Conservation (phyloP, 1,140 invertebrate species). For the Philopotamus ludificatus region DNA sequence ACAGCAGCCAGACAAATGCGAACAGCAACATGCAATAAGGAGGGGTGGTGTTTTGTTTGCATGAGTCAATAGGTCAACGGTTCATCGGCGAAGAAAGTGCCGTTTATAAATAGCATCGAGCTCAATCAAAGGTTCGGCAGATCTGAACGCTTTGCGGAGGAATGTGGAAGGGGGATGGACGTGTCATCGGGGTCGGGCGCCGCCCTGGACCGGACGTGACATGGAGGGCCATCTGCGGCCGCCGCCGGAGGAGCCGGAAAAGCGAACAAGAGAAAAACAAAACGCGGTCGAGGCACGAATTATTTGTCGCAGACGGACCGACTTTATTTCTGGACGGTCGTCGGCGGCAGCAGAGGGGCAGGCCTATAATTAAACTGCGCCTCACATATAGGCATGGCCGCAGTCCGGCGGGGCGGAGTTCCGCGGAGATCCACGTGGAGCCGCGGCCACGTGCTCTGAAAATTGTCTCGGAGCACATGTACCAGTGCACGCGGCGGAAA, state of each 20-base stretch:
- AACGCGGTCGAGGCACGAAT: neutral
- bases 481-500: too few species aligned
- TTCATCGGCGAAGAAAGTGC: too few species aligned
- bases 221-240: neutral
- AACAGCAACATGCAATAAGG: constrained; percentile 20
- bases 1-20: constrained; percentile 8
- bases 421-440: neutral
- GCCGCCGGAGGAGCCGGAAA: neutral
- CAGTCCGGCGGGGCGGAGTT: neutral
- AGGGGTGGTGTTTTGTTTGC: neutral
- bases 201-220: neutral
- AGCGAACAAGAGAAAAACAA: constrained; percentile 6
- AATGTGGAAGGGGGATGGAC: neutral
- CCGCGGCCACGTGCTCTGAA: constrained; percentile 2
- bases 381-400: neutral
- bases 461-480: neutral
- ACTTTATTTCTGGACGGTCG: constrained; percentile 12
- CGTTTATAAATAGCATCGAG: too few species aligned
- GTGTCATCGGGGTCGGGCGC: neutral
- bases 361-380: constrained; percentile 15
- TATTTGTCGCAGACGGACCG: neutral
- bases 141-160: neutral
- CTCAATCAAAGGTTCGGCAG: too few species aligned
- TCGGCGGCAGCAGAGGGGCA: neutral
- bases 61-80: too few species aligned